Conservation (phyloP, 2,888 invertebrate genomes). For the Amphipyra tragopoginis region DNA sequence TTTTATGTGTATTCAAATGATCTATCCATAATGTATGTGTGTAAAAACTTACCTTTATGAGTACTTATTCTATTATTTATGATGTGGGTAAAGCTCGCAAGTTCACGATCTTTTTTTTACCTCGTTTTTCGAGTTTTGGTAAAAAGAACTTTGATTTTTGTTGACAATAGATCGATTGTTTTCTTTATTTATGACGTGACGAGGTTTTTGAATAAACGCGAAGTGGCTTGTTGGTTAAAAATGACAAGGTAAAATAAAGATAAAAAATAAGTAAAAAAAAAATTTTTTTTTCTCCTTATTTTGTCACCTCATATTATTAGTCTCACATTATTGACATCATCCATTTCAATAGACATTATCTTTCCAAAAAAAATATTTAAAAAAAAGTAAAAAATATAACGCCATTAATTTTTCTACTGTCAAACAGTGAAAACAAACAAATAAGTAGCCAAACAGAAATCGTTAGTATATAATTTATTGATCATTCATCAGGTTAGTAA, state of each 20-base stretch:
- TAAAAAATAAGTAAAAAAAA: too few relatives aligned
- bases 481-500: slow-evolving; percentile 61
- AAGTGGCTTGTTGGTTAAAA: too few relatives aligned
- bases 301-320: too few relatives aligned
- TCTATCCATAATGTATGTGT: slow-evolving; percentile 6
- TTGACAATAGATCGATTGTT: too few relatives aligned
- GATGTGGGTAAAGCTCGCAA: background rate
- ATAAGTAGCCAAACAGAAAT: slow-evolving; percentile 16
- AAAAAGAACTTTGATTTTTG: background rate
- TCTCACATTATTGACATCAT: too few relatives aligned
- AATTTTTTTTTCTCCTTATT: too few relatives aligned
- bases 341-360: too few relatives aligned
- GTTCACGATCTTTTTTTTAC: background rate
- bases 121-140: background rate
- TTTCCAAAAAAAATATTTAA: too few relatives aligned
- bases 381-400: too few relatives aligned
- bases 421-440: slow-evolving; percentile 3
- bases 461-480: slow-evolving; percentile 57
- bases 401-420: background rate
- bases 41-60: slow-evolving; percentile 9
- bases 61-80: slow-evolving; percentile 20
- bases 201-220: too few relatives aligned
- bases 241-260: too few relatives aligned
- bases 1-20: slow-evolving; percentile 24
- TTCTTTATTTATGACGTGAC: too few relatives aligned